Evolutionary conservation across 2,888 invertebrate species (phyloP).

Genomic region (Hypomecis punctinalis): DNA sequence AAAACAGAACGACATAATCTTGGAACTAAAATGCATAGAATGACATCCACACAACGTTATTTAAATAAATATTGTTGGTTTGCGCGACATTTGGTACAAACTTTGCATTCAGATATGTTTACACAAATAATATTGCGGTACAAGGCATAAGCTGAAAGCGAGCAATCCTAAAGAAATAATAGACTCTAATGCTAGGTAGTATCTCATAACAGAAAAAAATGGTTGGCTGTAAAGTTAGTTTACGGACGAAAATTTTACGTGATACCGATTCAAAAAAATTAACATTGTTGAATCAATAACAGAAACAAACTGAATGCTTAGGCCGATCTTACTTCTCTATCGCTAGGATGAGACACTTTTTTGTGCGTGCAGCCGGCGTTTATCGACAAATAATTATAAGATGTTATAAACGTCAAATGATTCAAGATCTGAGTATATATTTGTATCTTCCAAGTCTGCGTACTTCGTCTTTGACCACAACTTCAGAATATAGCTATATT

Average conservation of each 20-base stretch:
- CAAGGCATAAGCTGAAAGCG: constrained; percentile 10
- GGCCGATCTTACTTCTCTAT: too few species aligned
- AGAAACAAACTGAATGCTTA: too few species aligned
- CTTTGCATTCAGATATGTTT: constrained; percentile 14
- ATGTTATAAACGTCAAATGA: too few species aligned
- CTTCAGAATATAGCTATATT: constrained; percentile 35
- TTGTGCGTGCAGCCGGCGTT: too few species aligned
- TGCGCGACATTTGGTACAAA: not conserved
- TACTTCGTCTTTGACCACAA: too few species aligned
- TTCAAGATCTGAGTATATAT: too few species aligned
- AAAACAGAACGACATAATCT: constrained; percentile 7
- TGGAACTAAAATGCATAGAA: constrained; percentile 9
- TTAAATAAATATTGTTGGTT: constrained; percentile 1
- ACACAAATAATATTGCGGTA: constrained; percentile 4
- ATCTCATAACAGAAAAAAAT: not conserved
- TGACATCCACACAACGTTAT: constrained; percentile 4
- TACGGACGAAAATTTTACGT: too few species aligned
- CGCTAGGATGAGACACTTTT: too few species aligned
- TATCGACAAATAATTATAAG: too few species aligned
- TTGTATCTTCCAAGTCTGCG: too few species aligned
- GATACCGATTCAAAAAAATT: too few species aligned
- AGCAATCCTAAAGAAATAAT: not conserved
- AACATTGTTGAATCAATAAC: too few species aligned
- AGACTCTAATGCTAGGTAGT: not conserved
- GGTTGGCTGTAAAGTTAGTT: not conserved